Evolutionary conservation across 2,888 invertebrate genomes (phyloP), one percentile per base, ranked within the genome.

Genomic region (Neoscelio sp.): DNA sequence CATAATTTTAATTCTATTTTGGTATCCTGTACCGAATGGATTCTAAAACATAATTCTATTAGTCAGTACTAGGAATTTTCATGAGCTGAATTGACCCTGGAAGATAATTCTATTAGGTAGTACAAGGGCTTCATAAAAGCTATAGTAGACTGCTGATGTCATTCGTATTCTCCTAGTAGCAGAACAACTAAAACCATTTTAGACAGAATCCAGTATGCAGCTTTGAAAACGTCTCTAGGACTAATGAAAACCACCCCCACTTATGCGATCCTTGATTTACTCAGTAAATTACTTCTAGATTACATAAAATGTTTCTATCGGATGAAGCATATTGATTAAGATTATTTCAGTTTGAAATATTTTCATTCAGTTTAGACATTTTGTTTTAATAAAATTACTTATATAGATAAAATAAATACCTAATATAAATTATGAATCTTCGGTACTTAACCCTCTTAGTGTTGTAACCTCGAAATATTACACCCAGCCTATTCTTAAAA

Each of bases 111-210:
- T 46, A 56, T 46, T 38, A 56, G 46, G 23, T 26, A 15, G 35
- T 56, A 56, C 46, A 54, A 68, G 67, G 28, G 7, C 17, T 68
- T 67, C 67, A 33, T 30, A 52, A 52, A 30, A 65, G 35, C 20
- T 20, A 52, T 42, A 52, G 28, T 33, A 40, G 20, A 56, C 33
- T 44, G 52, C 42, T 56, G 46, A 54, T 68, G 35, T 68, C 33
- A 56, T 68, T 68, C 68, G 56, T 56, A 68, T 68, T 56, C 56
- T 38, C 56, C 44, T 54, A 46, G 56, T 48, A 44, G 52, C 5
- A n/a, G 56, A 46, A 68, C 35, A 68, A 68, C 68, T 44, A 46
- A 56, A 46, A 68, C 35, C 46, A 46, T 56, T 54, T 44, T 23
- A 52, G 30, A 30, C 23, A 15, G 52, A 42, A 65, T 40, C 26